Evolutionary conservation across 2,888 invertebrate genomes (phyloP).

Genomic region (Furcula furcula): DNA sequence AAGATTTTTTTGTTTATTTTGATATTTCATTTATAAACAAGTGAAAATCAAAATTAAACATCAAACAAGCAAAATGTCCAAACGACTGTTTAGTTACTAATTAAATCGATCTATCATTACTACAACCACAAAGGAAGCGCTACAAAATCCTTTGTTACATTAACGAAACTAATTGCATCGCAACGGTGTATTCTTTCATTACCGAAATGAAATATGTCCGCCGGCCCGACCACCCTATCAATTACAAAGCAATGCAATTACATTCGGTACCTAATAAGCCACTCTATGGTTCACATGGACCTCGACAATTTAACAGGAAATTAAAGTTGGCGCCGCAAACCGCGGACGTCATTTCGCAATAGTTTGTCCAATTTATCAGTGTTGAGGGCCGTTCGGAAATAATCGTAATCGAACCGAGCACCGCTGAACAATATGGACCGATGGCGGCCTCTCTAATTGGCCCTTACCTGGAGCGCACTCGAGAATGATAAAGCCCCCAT

Average conservation of each 20-base stretch:
- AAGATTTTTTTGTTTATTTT: conserved; percentile 29
- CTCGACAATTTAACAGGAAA: conserved; percentile 64
- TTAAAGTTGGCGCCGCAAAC: conserved; percentile 64
- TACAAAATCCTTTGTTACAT: conserved; percentile 22
- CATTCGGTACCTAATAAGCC: conserved; percentile 35
- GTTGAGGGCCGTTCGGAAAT: conserved; percentile 74
- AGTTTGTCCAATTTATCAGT: conserved; percentile 81
- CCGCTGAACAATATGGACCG: conserved; percentile 80
- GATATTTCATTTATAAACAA: too few relatives aligned
- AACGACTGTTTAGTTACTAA: conserved; percentile 2
- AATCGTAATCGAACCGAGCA: conserved; percentile 79
- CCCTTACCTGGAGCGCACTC: conserved; percentile 82
- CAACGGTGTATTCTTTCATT: conserved; percentile 31
- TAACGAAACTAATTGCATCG: conserved; percentile 30
- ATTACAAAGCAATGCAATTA: conserved; percentile 37
- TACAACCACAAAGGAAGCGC: conserved; percentile 13
- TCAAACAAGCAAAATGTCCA: too few relatives aligned
- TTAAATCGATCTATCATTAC: not conserved
- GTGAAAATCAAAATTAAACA: too few relatives aligned
- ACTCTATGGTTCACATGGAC: conserved; percentile 36
- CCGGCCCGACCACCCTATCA: conserved; percentile 27
- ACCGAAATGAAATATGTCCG: conserved; percentile 34
- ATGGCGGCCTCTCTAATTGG: conserved; percentile 80
- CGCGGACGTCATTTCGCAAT: conserved; percentile 74
- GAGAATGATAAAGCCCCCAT: conserved; percentile 82